Percentiles rank a stretch among this genome's conserved stretches.
These are phyloP conservation scores for Tinamus guttatus DNA, from an alignment of 2,113 vertebrate species.

Conservation along the genomic window DNA sequence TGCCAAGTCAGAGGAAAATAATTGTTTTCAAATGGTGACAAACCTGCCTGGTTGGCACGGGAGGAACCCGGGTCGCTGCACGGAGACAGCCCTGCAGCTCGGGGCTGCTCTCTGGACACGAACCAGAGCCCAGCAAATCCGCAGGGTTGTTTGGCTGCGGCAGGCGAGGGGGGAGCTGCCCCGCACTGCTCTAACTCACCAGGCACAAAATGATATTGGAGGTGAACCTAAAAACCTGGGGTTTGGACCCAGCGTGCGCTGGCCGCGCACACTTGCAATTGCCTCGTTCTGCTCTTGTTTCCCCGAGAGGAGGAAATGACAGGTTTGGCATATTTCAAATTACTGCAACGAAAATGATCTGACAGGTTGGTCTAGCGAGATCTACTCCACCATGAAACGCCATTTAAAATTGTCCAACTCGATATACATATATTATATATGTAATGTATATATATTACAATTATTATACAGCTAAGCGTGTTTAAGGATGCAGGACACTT, in stretches of 20 bases:
- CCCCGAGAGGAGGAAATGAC: not conserved
- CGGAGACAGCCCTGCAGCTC: not conserved
- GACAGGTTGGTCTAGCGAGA: not conserved
- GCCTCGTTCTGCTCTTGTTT: not conserved
- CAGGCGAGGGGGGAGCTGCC: not conserved
- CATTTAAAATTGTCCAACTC: constrained; percentile 3
- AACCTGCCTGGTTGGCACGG: constrained; percentile 34
- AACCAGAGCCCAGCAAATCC: constrained; percentile 37
- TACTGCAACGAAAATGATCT: constrained; percentile 9
- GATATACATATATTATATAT: no score
- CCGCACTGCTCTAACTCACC: constrained; percentile 43
- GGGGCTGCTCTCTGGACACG: not conserved
- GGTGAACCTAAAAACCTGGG: not conserved
- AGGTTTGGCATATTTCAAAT: constrained; percentile 3
- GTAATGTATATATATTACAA: no score
- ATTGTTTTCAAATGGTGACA: constrained; percentile 68
- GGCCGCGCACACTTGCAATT: not conserved
- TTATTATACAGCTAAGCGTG: not conserved
- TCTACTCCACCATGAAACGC: not conserved
- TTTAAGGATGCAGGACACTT: not conserved
- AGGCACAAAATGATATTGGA: not conserved
- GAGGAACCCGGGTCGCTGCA: not conserved
- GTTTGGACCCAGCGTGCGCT: not conserved
- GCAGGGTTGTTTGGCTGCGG: not conserved
- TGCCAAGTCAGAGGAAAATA: constrained; percentile 39